Evolutionary conservation across 2,888 invertebrate genomes (phyloP), one percentile per base, ranked within the genome.

Genomic region (Subacronicta megacephala): DNA sequence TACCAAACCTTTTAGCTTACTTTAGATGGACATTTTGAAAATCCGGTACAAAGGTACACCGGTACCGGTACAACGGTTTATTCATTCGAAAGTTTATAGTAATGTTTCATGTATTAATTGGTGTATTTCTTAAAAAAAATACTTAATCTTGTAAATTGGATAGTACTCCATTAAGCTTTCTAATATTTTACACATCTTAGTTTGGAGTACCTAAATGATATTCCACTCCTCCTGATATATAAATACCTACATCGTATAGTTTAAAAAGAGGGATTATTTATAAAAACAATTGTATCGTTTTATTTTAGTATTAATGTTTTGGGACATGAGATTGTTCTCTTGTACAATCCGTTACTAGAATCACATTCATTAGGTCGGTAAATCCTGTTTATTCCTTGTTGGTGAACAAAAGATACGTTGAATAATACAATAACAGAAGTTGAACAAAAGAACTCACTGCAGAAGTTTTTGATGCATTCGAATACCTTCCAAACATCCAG

Each of bases 401-500:
- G 26, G 44, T 47, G 45, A 73, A 70, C 72, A 72, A 62, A 55
- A 61, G 46, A 33, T 45, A 23, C 18, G 37, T 44, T 53, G 63
- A 59, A 57, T 54, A 58, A 57, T 58, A 67, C 58, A 71, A 55
- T 68, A 62, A 45, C 46, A 45, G 62, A 57, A 59, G 37, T 53
- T 51, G 52, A 71, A 50, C 60, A 63, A 55, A 60, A 49, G 49
- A 47, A 70, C 88, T 87, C 82, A 92, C 93, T 75, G 72, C 42
- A 92, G 63, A 15, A 92, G 80, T 59, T 88, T 90, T 67, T 91
- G 90, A 75, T 93, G 92, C 83, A 92, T 88, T 45, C 71, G 56
- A 54, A 93, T 87, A 3, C 92, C 92, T 58, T 88, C 84, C 69
- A 90, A 75, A 62, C 82, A 91, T 0, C 83, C 84, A 41, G 65